Evolutionary conservation across 2,113 vertebrate genomes (phyloP).

Genomic region (Panthera leo): DNA sequence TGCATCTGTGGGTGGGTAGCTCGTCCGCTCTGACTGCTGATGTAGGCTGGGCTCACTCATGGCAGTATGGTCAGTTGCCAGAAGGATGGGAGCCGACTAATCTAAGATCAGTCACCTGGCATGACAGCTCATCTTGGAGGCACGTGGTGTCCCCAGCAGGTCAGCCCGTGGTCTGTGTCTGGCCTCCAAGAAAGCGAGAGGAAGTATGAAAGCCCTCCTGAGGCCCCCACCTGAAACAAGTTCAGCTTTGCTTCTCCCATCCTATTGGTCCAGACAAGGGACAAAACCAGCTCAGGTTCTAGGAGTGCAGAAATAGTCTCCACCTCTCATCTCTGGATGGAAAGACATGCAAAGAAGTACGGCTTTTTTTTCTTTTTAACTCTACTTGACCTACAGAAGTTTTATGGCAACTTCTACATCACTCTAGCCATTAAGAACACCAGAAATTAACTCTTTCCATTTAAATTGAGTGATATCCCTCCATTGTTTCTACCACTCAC

Average conservation of each 20-base stretch:
- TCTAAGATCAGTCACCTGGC: not conserved
- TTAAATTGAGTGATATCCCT: not conserved
- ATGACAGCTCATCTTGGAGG: accelerated
- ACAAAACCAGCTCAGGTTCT: not conserved
- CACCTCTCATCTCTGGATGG: not conserved
- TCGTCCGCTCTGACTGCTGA: not conserved
- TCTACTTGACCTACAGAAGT: not conserved
- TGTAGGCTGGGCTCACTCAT: not conserved
- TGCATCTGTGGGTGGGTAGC: not conserved
- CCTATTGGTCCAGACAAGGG: not conserved
- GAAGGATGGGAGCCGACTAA: too few species aligned
- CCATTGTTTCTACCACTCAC: not conserved
- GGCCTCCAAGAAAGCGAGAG: not conserved
- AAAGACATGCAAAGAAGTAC: not conserved
- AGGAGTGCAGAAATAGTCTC: not conserved
- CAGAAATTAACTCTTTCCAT: conserved; percentile 6
- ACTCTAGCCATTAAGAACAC: not conserved
- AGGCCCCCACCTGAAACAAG: not conserved
- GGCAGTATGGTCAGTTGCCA: not conserved
- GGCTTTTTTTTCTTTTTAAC: not conserved
- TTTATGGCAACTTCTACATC: not conserved
- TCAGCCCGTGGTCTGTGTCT: not conserved
- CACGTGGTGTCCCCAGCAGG: not conserved
- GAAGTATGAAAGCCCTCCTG: not conserved
- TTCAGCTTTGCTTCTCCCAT: not conserved